Base-by-base conservation (phyloP, 2,113 vertebrate genomes). In the Lophius piscatorius region DNA sequence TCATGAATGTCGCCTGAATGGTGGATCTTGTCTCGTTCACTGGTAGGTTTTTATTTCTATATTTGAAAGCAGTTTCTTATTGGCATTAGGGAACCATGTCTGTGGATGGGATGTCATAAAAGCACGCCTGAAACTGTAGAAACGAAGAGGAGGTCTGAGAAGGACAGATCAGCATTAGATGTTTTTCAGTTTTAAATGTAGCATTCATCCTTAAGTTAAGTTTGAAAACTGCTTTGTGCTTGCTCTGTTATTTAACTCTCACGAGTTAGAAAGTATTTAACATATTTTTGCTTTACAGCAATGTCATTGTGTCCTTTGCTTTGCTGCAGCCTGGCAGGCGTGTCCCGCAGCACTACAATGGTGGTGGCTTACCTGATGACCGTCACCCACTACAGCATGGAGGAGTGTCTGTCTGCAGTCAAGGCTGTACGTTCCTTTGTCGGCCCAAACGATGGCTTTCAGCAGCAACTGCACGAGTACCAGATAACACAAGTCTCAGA, bases 351-450 rank as follows among this genome's bases (percentile, higher is more conserved):
- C 76, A 93, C 92, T 26, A 96, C 95, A 0, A 18, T 96, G 63
- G 87, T 96, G 69, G 92, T 95, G 78, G 94, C 95, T 18, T 96
- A 97, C 71, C 92, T 96, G 47, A 96, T 96, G 95, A 94, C 94
- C 0, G 93, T 95, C 80, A 97, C 94, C 0, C 77, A 86, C 39
- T 90, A 92, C 5, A 79, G 87, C 89, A 95, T 94, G 93, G 86
- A 94, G 26, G 88, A 93, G 50, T 95, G 94, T 75, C 79, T 96
- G 76, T 87, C 89, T 0, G 94, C 95, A 1, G 92, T 95, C 63
- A 94, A 84, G 62, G 90, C 90, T 0, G 92, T 87, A 10, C 83
- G 95, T 1, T 91, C 93, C 9, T 94, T 93, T 7, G 94, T 85
- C 14, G 92, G 92, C 64, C 95, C 95, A 18, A 96, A 97, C 88